phyloP scores from a whole-genome alignment of 2,888 invertebrate species.

The Xestia xanthographa region DNA sequence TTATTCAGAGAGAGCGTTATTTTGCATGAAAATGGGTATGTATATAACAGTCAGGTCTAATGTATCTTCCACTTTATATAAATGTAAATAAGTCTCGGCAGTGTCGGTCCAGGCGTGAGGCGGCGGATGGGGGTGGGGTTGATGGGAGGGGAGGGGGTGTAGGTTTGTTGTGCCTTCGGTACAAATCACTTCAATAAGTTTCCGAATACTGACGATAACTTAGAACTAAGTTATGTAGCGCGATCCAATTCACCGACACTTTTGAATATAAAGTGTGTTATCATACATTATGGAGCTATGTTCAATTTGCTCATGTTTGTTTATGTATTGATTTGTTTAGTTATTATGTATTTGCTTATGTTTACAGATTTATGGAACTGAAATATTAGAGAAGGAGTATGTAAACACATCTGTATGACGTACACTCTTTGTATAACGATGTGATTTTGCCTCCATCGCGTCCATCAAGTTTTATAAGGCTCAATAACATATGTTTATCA shows the following conservation, averaged over 20 bases:
- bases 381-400: not conserved
- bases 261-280: constrained; percentile 47
- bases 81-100: constrained; percentile 56
- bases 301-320: constrained; percentile 10
- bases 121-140: too few relatives aligned
- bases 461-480: not conserved
- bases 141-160: not conserved
- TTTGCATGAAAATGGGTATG: constrained; percentile 6
- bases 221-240: constrained; percentile 53
- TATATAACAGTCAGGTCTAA: constrained; percentile 29
- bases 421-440: too few relatives aligned
- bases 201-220: constrained; percentile 60
- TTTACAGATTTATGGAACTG: constrained; percentile 5
- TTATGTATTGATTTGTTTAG: constrained; percentile 20
- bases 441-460: not conserved
- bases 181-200: constrained; percentile 64
- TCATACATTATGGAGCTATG: constrained; percentile 27
- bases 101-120: constrained; percentile 4
- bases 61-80: constrained; percentile 56
- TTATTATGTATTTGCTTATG: not conserved
- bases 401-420: too few relatives aligned
- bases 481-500: not conserved
- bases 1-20: not conserved
- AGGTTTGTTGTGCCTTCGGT: constrained; percentile 26
- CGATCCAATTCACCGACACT: constrained; percentile 16